Evolutionary conservation across 2,113 vertebrate species (phyloP).

Genomic region (Siphamia tubifer): DNA sequence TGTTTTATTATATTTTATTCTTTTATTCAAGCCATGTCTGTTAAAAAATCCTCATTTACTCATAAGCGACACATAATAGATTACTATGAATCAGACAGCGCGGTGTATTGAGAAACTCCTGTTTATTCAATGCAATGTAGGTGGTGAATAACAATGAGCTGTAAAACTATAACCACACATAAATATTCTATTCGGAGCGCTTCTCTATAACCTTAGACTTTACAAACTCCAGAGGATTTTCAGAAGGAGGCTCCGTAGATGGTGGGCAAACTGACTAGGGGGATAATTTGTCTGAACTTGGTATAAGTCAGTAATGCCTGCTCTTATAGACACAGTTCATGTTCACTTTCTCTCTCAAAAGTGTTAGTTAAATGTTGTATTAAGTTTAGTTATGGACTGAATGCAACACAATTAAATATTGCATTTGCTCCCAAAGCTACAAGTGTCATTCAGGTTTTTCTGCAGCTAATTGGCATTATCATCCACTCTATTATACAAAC

Average conservation of each 20-base stretch:
- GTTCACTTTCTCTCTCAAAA: not conserved
- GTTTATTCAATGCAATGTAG: slow-evolving; percentile 9
- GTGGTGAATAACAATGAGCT: slow-evolving; percentile 42
- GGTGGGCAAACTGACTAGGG: slow-evolving; percentile 18
- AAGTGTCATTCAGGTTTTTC: not conserved
- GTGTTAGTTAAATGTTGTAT: slow-evolving; percentile 16
- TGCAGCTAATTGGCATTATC: not conserved
- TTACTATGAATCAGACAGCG: slow-evolving; percentile 3
- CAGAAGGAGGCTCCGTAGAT: not conserved
- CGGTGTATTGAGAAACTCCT: not conserved
- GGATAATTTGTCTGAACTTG: not conserved
- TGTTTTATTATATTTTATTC: too few relatives aligned
- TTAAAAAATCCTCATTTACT: not conserved
- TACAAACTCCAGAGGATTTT: not conserved
- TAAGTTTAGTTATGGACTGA: not conserved
- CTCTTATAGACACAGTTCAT: not conserved
- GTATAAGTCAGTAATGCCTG: not conserved
- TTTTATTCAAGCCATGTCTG: not conserved
- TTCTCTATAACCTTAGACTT: slow-evolving; percentile 21
- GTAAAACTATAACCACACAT: slow-evolving; percentile 2
- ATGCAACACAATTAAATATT: not conserved
- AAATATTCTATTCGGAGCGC: slow-evolving; percentile 7
- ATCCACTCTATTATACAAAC: slow-evolving; percentile 3
- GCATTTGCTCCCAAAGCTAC: not conserved
- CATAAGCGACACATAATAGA: not conserved